Conservation (phyloP, 2,797 vertebrate genomes). For the Tangara arthus region DNA sequence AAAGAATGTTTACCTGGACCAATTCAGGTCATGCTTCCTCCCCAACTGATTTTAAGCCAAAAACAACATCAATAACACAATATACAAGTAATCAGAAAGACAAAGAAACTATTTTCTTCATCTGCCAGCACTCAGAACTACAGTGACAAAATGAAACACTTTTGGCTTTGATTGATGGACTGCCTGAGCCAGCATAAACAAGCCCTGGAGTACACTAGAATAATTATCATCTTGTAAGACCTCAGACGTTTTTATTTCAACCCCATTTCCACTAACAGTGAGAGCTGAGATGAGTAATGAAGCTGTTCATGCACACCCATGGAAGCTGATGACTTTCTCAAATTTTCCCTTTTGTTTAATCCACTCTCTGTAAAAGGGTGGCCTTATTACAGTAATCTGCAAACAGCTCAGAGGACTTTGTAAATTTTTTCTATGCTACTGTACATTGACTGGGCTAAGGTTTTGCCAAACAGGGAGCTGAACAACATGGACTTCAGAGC, state of each 20-base stretch:
- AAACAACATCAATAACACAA: neutral
- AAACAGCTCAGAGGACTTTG: neutral
- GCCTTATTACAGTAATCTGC: neutral
- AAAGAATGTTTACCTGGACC: neutral
- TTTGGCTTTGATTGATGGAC: neutral
- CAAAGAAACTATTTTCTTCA: constrained; percentile 37
- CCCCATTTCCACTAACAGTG: neutral
- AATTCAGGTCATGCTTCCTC: neutral
- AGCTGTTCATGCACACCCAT: neutral
- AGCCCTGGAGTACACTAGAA: constrained; percentile 16
- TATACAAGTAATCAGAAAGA: neutral
- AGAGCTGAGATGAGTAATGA: neutral
- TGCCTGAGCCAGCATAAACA: constrained; percentile 34
- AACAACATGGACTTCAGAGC: neutral
- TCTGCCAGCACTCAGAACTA: constrained; percentile 8
- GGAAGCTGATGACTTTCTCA: neutral
- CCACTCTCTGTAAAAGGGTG: neutral
- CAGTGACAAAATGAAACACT: neutral
- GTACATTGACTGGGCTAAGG: neutral
- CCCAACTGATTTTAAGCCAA: constrained; percentile 31
- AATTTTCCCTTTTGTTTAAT: neutral
- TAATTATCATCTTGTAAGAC: constrained; percentile 16
- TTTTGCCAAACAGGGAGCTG: neutral
- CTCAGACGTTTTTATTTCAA: neutral
- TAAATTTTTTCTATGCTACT: neutral